These are phyloP conservation scores for Drosophila quadrilineata DNA, from an alignment of 1,140 invertebrate genomes.

Conservation along the genomic window DNA sequence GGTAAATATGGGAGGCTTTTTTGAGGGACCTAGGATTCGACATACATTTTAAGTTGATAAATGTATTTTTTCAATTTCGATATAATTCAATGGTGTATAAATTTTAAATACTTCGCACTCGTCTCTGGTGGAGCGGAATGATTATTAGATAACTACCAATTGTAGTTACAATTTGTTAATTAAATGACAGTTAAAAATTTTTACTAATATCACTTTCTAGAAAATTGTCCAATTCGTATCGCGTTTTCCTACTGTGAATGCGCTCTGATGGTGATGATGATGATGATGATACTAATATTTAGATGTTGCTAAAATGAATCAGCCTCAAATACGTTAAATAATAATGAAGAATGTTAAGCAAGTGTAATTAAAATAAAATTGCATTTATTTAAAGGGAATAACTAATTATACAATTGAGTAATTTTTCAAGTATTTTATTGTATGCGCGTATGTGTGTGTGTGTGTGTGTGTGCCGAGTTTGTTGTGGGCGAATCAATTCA, in stretches of 20 bases:
- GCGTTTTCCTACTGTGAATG: conserved; percentile 31
- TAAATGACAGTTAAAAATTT: conserved; percentile 73
- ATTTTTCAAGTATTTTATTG: conserved; percentile 58
- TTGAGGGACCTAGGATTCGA: conserved; percentile 13
- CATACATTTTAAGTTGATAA: conserved; percentile 9
- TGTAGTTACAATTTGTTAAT: conserved; percentile 62
- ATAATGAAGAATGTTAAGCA: conserved; percentile 1
- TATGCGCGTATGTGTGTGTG: conserved; percentile 17
- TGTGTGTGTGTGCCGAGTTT: conserved; percentile 13
- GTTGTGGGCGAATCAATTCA: conserved; percentile 17
- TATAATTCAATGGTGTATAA: conserved; percentile 58
- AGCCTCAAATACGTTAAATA: no score
- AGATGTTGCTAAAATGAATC: conserved; percentile 30
- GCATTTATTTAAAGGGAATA: conserved; percentile 73
- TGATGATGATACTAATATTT: conserved; percentile 7
- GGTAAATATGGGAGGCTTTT: no score
- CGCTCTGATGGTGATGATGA: conserved; percentile 26
- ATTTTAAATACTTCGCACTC: conserved; percentile 54
- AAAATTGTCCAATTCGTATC: conserved; percentile 72
- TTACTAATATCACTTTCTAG: conserved; percentile 73
- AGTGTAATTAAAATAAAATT: conserved; percentile 60
- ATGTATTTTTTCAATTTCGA: conserved; percentile 25
- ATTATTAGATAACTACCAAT: conserved; percentile 65
- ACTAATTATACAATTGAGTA: conserved; percentile 67
- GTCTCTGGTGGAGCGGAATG: not conserved